Evolutionary conservation across 1,140 invertebrate genomes (phyloP), one percentile per base, ranked within the genome.

Genomic region (Chymomyza costata): DNA sequence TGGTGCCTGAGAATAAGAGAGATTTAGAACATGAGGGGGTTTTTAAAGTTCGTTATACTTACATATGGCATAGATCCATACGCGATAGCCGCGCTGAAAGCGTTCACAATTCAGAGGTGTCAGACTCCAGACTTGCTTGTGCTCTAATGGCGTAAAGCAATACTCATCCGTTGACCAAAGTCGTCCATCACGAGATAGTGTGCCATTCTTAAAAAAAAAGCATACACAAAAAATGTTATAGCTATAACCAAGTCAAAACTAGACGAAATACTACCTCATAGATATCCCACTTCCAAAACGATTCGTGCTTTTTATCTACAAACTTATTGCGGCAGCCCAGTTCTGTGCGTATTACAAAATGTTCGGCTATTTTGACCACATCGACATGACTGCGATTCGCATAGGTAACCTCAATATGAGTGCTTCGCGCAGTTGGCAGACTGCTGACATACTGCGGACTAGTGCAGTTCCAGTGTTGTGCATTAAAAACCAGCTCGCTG

Each of bases 11-110:
- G 30, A 11, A n/a, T n/a, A 1, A 11, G 5, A 19, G 6, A 5
- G 7, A 15, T 0, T n/a, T n/a, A 8, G 5, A 6, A 15, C 8
- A 18, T 49, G 13, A 16, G 14, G 1, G 7, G 3, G 2, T 18
- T 16, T 19, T 1, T 8, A 37, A 7, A 17, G 0, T 6, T 7
- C 21, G 6, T 11, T 8, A 0, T 1, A 38, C 80, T 57, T 19
- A 83, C 81, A 83, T n/a, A 83, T 83, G 6, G 67, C 80, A 53
- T 83, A 83, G 35, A 83, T 83, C 81, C 81, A 83, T 2, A 83
- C 63, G 1, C 81, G 55, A 41, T 83, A 81, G 10, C 81, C 81
- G 2, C 59, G 65, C 43, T 76, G 70, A n/a, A 71, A 83, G 11
- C 81, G 64, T 8, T 83, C 81, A 32, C 81, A 83, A n/a, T 56